Evolutionary conservation across 2,113 vertebrate species (phyloP).

Genomic region (Lanius collurio): DNA sequence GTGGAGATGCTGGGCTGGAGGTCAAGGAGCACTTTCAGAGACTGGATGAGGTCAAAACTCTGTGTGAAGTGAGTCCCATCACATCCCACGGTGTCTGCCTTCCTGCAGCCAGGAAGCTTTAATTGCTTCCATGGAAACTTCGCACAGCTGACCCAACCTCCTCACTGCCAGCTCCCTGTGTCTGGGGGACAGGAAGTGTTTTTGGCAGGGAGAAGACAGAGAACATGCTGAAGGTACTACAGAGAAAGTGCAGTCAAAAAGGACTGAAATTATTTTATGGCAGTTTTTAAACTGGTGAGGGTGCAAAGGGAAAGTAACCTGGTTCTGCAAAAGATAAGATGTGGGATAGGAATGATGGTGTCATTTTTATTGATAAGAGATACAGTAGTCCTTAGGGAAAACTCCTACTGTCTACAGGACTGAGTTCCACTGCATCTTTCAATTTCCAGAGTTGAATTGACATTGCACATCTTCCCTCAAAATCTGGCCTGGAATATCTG

Average conservation of each 20-base stretch:
- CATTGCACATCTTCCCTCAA: not conserved
- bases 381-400: not conserved
- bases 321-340: not conserved
- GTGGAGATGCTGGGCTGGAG: not conserved
- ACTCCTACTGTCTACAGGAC: not conserved
- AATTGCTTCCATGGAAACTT: constrained; percentile 10
- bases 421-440: not conserved
- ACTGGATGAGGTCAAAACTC: constrained; percentile 9
- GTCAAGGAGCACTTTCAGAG: not conserved
- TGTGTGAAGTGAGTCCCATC: constrained; percentile 27
- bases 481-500: not conserved
- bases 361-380: not conserved
- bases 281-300: not conserved
- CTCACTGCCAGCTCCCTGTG: not conserved
- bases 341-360: not conserved
- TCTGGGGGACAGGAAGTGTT: constrained; percentile 13
- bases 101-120: not conserved
- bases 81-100: not conserved
- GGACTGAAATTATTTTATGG: not conserved
- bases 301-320: not conserved
- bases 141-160: constrained; percentile 6
- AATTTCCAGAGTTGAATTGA: not conserved
- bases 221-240: not conserved
- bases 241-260: not conserved
- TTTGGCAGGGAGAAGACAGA: constrained; percentile 16